Evolutionary conservation across 2,888 invertebrate species (phyloP), one percentile per base, ranked within the genome.

Genomic region (Ennomos erosarius): DNA sequence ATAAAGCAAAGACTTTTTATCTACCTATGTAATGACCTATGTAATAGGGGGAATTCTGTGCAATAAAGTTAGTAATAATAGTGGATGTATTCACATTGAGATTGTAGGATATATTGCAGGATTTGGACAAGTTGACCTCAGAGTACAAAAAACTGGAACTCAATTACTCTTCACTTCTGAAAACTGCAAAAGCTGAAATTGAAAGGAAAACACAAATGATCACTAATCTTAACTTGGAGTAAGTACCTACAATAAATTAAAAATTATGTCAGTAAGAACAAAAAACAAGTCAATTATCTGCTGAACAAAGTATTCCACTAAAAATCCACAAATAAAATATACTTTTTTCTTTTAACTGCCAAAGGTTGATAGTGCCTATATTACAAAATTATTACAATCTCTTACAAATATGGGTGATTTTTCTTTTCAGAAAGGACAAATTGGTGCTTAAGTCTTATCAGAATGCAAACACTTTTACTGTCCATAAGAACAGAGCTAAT

Each of bases 41-140:
- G n/a, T n/a, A n/a, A n/a, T n/a, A n/a, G n/a, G n/a, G n/a, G n/a
- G n/a, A n/a, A n/a, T n/a, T n/a, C n/a, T n/a, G n/a, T 16, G 16
- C 38, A 16, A 39, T 34, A 35, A 38, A 16, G 34, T 42, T 9
- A 47, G 53, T 10, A 35, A 9, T 57, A 38, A 50, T 46, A 45
- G 58, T 57, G 88, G 75, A 83, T 78, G 81, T 82, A 85, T 87
- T 76, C 81, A 77, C 84, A 89, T 87, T 91, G 87, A 90, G 77
- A 79, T 79, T 87, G 58, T 85, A 91, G 92, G 81, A 81, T 70
- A 87, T 92, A 70, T 91, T 90, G 58, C 92, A 92, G 92, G 90
- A 89, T 68, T 87, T 85, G 73, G 89, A 90, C 62, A 84, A 74
- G 45, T 54, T 92, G 33, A 70, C 78, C 8, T 65, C 71, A 4